phyloP scores from a whole-genome alignment of 2,113 vertebrate genomes.

The Entomyzon cyanotis region DNA sequence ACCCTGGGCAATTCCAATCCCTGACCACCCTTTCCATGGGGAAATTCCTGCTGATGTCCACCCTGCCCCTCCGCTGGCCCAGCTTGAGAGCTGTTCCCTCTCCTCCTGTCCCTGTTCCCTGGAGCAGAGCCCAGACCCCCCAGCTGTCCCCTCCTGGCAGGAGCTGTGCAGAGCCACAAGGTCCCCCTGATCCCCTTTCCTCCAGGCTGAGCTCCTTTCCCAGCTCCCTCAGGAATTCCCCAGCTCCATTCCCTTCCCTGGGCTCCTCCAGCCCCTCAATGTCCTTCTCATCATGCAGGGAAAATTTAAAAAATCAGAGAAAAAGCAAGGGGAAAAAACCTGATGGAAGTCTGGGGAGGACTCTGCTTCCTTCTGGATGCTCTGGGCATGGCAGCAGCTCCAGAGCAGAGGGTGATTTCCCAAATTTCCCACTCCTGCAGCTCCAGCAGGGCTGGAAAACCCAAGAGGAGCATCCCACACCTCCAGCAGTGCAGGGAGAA shows the following conservation, averaged over 20 bases:
- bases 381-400: background rate
- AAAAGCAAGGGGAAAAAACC: background rate
- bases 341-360: background rate
- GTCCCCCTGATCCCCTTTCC: background rate
- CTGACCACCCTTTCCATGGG: background rate
- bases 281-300: too few relatives aligned
- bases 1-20: background rate
- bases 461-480: background rate
- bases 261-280: rapidly evolving
- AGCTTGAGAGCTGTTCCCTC: background rate
- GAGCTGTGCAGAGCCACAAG: background rate
- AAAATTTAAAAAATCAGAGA: background rate
- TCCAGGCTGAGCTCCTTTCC: background rate
- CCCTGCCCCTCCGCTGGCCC: background rate
- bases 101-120: background rate
- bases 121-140: background rate
- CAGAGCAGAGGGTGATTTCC: background rate
- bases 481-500: rapidly evolving
- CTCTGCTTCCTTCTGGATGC: background rate
- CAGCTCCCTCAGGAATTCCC: background rate
- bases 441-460: background rate
- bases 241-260: background rate
- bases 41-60: background rate
- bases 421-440: background rate
- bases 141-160: background rate